Percentiles rank a stretch among this genome's conserved stretches.
phyloP scores from a whole-genome alignment of 2,113 vertebrate genomes.

The Lepisosteus oculatus region DNA sequence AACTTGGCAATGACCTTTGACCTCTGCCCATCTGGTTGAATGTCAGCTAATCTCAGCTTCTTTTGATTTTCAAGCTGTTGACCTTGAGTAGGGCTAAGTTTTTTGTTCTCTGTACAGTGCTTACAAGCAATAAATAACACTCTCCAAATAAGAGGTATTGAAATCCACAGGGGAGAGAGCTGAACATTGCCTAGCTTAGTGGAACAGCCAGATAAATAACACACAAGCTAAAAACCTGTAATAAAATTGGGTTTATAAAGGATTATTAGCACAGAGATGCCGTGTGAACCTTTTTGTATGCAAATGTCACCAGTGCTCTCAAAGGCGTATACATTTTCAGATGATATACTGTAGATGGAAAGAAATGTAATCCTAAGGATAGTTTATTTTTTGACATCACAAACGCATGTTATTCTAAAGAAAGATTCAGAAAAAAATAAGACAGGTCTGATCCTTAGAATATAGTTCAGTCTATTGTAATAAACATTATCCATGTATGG shows the following conservation, averaged over 20 bases:
- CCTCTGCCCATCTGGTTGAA: neutral
- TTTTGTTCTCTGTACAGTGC: neutral
- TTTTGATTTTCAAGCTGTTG: neutral
- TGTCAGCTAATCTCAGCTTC: neutral
- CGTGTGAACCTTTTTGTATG: neutral
- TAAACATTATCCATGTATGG: too few relatives aligned
- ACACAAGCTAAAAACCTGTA: neutral
- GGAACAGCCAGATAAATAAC: conserved; percentile 14
- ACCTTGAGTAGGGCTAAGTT: conserved; percentile 6
- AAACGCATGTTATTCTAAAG: conserved; percentile 14
- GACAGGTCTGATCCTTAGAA: too few relatives aligned
- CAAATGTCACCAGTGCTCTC: neutral
- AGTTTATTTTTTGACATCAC: neutral
- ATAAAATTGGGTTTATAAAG: conserved; percentile 7
- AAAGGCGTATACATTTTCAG: neutral
- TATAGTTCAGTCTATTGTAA: too few relatives aligned
- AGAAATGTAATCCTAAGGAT: neutral
- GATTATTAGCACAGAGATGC: conserved; percentile 9
- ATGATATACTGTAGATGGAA: neutral
- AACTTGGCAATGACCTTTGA: conserved; percentile 12
- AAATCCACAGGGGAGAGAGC: neutral
- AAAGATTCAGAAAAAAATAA: neutral
- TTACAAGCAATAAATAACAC: neutral
- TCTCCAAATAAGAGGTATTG: neutral
- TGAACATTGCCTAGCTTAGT: neutral